A percentile compares a stretch with the other conserved stretches of the same genome.
phyloP scores from a whole-genome alignment of 2,797 vertebrate genomes.

The Megalops cyprinoides region DNA sequence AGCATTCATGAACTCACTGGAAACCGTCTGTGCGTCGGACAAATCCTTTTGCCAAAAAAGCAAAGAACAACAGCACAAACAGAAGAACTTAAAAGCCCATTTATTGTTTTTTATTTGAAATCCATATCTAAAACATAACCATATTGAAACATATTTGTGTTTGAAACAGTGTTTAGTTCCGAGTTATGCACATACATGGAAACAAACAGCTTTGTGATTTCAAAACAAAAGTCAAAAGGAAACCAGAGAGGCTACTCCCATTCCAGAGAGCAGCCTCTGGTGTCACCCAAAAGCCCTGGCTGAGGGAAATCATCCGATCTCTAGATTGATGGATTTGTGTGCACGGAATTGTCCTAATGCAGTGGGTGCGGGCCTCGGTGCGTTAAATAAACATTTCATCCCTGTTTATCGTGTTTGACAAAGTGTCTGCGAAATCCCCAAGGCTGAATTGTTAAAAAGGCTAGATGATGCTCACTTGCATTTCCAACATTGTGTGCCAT shows the following conservation, averaged over 20 bases:
- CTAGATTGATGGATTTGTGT: slow-evolving; percentile 23
- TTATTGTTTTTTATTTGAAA: background rate
- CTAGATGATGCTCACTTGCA: background rate
- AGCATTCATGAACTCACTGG: background rate
- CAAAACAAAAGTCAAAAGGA: slow-evolving; percentile 5
- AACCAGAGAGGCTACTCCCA: background rate
- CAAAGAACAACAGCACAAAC: background rate
- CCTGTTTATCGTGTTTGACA: slow-evolving; percentile 54
- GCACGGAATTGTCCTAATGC: slow-evolving; percentile 43
- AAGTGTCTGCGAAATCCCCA: slow-evolving; percentile 47
- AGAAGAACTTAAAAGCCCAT: background rate
- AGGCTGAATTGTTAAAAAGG: slow-evolving; percentile 14
- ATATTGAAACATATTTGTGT: background rate
- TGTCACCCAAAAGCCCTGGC: background rate
- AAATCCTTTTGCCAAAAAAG: background rate
- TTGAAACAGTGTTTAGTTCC: background rate
- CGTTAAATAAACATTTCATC: slow-evolving; percentile 54
- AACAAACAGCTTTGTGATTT: slow-evolving; percentile 21
- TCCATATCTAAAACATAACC: background rate
- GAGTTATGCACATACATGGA: background rate
- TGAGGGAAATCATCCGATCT: slow-evolving; percentile 17
- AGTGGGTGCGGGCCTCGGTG: slow-evolving; percentile 41
- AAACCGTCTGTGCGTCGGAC: background rate
- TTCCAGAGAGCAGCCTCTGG: background rate
- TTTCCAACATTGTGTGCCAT: slow-evolving; percentile 8